phyloP scores from a whole-genome alignment of 2,113 vertebrate genomes.

The Thomomys bottae region DNA sequence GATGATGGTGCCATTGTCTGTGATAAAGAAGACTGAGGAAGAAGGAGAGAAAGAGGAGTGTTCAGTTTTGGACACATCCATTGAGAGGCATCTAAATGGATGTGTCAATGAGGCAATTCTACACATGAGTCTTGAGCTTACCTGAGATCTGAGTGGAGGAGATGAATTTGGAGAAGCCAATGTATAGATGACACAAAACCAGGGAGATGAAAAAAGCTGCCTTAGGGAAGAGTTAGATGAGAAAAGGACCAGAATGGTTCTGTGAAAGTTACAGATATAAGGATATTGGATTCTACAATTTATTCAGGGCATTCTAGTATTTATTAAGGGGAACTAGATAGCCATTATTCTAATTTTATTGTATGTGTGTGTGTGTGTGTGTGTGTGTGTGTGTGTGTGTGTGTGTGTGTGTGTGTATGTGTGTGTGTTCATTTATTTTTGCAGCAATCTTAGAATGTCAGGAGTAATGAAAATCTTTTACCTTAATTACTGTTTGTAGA shows the following conservation, averaged over 20 bases:
- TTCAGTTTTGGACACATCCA: not conserved
- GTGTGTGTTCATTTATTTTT: constrained; percentile 28
- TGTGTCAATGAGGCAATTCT: constrained; percentile 41
- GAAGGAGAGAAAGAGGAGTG: not conserved
- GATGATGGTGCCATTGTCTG: constrained; percentile 7
- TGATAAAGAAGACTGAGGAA: constrained; percentile 6
- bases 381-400: constrained; percentile 29
- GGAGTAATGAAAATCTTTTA: not conserved
- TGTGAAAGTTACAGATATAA: not conserved
- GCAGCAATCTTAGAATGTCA: not conserved
- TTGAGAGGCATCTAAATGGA: constrained; percentile 38
- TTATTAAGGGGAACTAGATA: not conserved
- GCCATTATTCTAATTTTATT: not conserved
- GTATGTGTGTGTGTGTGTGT: not conserved
- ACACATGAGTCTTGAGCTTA: constrained; percentile 65
- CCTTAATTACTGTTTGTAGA: not conserved
- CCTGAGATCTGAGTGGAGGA: constrained; percentile 59
- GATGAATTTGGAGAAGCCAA: constrained; percentile 60
- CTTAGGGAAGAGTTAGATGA: not conserved
- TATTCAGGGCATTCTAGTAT: not conserved
- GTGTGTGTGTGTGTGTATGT: constrained; percentile 28
- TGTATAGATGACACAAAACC: constrained; percentile 39
- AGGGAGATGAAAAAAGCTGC: constrained; percentile 61
- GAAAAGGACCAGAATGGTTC: fast-evolving
- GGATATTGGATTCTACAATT: not conserved